Percentiles rank a stretch among this genome's conserved stretches.
phyloP scores from a whole-genome alignment of 2,797 vertebrate genomes.

The Fistularia commersonii region DNA sequence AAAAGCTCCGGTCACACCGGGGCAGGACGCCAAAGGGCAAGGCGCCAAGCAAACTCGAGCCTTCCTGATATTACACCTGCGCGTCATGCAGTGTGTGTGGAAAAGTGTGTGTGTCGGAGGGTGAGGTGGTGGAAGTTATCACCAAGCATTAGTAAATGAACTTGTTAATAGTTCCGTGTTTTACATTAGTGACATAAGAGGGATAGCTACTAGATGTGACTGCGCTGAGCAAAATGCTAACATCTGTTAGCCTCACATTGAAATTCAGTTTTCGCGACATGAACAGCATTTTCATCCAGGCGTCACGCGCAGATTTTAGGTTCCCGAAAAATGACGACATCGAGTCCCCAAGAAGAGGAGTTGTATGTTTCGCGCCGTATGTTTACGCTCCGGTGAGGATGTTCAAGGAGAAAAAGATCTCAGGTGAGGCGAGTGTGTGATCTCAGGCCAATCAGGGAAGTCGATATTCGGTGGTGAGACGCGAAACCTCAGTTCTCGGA shows the following conservation, averaged over 20 bases:
- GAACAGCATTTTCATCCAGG: no score
- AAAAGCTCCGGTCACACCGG: conserved; percentile 48
- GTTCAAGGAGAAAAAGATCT: no score
- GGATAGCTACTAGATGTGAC: conserved; percentile 17
- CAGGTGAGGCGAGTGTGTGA: no score
- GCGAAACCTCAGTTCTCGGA: no score
- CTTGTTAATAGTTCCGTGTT: conserved; percentile 40
- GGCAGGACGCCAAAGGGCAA: conserved; percentile 57
- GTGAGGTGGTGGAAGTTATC: conserved; percentile 36
- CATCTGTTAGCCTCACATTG: not conserved
- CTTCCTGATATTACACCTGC: conserved; percentile 49
- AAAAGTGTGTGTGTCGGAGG: conserved; percentile 34
- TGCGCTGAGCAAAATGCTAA: conserved; percentile 1
- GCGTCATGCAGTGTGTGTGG: conserved; percentile 39
- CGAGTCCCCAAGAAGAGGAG: no score
- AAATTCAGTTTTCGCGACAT: not conserved
- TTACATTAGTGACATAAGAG: conserved; percentile 26
- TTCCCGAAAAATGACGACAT: no score
- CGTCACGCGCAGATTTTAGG: not conserved
- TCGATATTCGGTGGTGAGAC: no score
- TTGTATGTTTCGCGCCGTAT: no score
- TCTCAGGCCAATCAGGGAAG: no score
- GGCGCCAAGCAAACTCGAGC: conserved; percentile 58
- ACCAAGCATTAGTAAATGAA: conserved; percentile 38
- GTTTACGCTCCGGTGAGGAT: no score